Evolutionary conservation across 2,888 invertebrate species (phyloP), one percentile per base, ranked within the genome.

Genomic region (Brenthis hecate): DNA sequence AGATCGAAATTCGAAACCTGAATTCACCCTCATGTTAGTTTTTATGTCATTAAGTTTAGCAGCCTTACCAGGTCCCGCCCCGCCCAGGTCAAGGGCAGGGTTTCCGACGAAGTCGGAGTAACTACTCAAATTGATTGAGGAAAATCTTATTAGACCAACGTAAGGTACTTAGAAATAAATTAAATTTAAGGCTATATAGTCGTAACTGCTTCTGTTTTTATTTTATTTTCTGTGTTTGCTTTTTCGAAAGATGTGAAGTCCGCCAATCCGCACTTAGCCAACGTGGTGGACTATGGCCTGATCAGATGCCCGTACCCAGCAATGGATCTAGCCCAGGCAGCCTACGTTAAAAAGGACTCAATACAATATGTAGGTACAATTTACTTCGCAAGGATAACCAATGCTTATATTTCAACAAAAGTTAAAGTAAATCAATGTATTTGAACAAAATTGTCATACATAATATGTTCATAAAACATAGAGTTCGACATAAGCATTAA

Each of bases 401-500:
- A 43, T 11, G 36, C 11, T 43, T 11, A 43, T 43, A 43, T 43
- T 43, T 43, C 2, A 43, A 43, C 36, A 43, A 43, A 43, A 4
- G 4, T 28, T 28, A 28, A 3, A 43, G 36, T 43, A 43, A 43
- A 43, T 43, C 8, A 1, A 43, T 43, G 11, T 11, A 43, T 28
- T 5, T 28, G 28, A 4, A 28, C 28, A 8, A 43, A 8, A 43
- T 43, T 43, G 36, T 36, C 8, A 36, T 36, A 36, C 36, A 36
- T 4, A 57, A 11, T 47, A 57, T 13, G 5, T 57, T 19, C 23
- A n/a, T 48, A 43, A 8, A 23, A 54, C 19, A 58, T 58, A 28
- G 48, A 48, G 48, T 48, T n/a, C 8, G 23, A 50, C 23, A 19
- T 16, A 53, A 36, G 28, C 32, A 66, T 66, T 76, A 77, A 76